Percentiles rank a stretch among this genome's conserved stretches.
Conservation (phyloP, 2,797 vertebrate species). For the Sciurus vulgaris region DNA sequence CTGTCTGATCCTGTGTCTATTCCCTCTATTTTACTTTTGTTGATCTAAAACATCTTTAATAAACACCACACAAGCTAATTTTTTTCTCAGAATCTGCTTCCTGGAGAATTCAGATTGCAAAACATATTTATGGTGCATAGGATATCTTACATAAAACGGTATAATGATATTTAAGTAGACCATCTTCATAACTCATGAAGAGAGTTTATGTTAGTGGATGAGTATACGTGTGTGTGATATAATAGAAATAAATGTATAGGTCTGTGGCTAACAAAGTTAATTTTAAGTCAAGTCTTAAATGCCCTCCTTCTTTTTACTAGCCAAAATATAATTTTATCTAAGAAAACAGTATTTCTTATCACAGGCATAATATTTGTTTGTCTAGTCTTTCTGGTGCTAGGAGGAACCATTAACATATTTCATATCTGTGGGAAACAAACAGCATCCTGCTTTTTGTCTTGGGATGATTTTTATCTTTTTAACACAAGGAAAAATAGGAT, state of each 20-base stretch:
- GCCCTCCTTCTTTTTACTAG: neutral
- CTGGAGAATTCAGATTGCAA: neutral
- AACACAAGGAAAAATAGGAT: neutral
- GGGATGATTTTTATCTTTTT: neutral
- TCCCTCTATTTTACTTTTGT: neutral
- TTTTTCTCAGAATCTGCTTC: neutral
- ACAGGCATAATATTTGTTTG: neutral
- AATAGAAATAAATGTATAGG: neutral
- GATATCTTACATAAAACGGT: neutral
- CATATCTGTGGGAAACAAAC: neutral
- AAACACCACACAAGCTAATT: neutral
- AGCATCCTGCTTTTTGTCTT: neutral
- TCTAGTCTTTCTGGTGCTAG: neutral
- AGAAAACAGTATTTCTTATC: conserved; percentile 32
- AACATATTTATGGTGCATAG: neutral
- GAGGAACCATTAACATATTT: neutral
- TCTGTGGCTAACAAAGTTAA: neutral
- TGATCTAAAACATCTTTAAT: neutral
- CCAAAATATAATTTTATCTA: conserved; percentile 15
- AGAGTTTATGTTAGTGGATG: neutral
- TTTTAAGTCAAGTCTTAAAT: neutral
- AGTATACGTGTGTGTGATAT: neutral
- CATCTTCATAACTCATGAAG: neutral
- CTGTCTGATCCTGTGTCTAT: neutral
- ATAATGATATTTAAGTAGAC: neutral